Evolutionary conservation across 2,113 vertebrate species (phyloP).

Genomic region (Melanostigma gelatinosum): DNA sequence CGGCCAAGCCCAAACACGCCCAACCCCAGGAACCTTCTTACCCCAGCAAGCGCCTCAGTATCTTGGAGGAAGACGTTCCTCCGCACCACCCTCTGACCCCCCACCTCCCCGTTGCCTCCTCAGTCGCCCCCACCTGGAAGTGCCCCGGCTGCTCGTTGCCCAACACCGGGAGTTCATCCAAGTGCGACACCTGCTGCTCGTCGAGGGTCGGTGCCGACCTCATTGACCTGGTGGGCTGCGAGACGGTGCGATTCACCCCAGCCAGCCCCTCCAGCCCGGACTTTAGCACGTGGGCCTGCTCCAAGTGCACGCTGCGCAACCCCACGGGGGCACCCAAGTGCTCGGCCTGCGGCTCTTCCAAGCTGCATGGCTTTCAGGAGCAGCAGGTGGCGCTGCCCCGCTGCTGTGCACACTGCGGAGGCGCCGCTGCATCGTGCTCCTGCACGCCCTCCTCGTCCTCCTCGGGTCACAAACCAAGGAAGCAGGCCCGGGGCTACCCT

Average conservation of each 20-base stretch:
- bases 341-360: constrained; percentile 91
- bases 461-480: constrained; percentile 78
- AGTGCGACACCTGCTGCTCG: constrained; percentile 85
- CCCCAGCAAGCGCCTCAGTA: constrained; percentile 88
- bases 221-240: constrained; percentile 89
- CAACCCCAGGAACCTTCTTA: constrained; percentile 82
- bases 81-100: constrained; percentile 61
- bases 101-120: constrained; percentile 38
- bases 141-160: constrained; percentile 86
- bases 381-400: constrained; percentile 65
- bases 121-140: constrained; percentile 83
- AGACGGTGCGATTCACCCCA: constrained; percentile 92
- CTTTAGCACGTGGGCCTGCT: constrained; percentile 95
- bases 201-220: constrained; percentile 82
- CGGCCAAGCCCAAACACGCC: constrained; percentile 80
- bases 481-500: constrained; percentile 80
- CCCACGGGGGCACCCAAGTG: constrained; percentile 88
- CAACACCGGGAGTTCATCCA: constrained; percentile 61
- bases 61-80: constrained; percentile 89
- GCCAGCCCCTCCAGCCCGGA: constrained; percentile 94
- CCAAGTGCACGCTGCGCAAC: constrained; percentile 94
- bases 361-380: constrained; percentile 96
- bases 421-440: constrained; percentile 50
- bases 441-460: constrained; percentile 62
- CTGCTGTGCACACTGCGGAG: constrained; percentile 83